Base-by-base conservation (phyloP, 2,113 vertebrate genomes). In the Grammomys dolichurus region DNA sequence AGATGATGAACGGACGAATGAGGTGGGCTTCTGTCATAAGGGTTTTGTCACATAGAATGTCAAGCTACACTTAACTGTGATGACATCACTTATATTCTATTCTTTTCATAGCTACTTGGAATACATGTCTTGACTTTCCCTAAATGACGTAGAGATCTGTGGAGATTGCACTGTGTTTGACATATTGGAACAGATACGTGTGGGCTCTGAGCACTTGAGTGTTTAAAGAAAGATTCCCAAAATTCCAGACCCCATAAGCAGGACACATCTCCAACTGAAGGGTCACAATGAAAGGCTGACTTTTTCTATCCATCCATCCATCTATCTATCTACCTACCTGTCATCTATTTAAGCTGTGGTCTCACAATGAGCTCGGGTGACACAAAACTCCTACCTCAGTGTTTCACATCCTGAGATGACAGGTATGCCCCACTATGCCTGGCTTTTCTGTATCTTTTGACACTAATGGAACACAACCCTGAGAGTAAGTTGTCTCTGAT, bases 201-300 rank as follows among this genome's bases (percentile, higher is more conserved):
- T 22, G 9, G 43, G 40, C 46, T 54, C 20, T 36, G 87, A 77
- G 48, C 26, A 7, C 63, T 81, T 90, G 69, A 36, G 26, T 17
- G 54, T 63, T 84, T 76, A 17, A 19, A 72, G 43, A 56, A 58
- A 46, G 46, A 78, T 31, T 67, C 40, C 78, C 40, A 86, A 91
- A 86, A 77, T 19, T n/a, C 26, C 92, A 65, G n/a, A 48, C 56
- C 43, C 85, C 33, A 70, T 22, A 58, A 80, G 20, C 91, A 72
- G 70, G 54, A 12, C n/a, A 86, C 26, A 33, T 78, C 86, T 97
- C 91, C 69, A 96, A 48, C 33, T 19, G 40, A 77, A 94, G 28
- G 20, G 33, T 56, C 90, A 28, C 22, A 65, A 58, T 0, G 19
- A 26, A 14, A 90, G 54, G 46, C 46, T 40, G 40, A 69, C 13